phyloP scores from a whole-genome alignment of 2,888 invertebrate species.

The Drosophila niveifrons region DNA sequence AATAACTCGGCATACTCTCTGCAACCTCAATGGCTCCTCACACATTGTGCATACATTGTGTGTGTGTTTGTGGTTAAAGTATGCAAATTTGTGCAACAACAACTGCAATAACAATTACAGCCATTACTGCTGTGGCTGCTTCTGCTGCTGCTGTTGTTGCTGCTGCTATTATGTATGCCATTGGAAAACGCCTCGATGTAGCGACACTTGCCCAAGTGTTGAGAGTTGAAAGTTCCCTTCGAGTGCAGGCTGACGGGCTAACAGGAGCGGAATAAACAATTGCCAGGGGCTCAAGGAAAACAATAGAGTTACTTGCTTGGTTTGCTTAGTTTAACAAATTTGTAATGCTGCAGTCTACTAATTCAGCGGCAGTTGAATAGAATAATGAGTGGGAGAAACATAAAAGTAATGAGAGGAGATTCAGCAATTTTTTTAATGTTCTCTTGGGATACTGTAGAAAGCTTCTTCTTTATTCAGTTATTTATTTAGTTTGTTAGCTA shows the following conservation, averaged over 20 bases:
- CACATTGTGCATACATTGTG: constrained; percentile 19
- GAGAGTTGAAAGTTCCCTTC: constrained; percentile 40
- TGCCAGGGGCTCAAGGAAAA: background rate
- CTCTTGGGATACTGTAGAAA: too few species aligned
- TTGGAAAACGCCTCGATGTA: constrained; percentile 28
- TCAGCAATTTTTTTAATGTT: too few species aligned
- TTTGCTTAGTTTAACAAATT: background rate
- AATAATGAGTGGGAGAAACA: too few species aligned
- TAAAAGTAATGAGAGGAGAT: too few species aligned
- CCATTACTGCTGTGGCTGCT: constrained; percentile 42
- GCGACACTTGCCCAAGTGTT: constrained; percentile 67
- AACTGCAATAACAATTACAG: constrained; percentile 53
- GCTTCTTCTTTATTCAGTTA: too few species aligned
- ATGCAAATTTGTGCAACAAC: constrained; percentile 58
- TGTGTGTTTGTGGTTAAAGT: constrained; percentile 39
- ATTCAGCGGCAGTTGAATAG: too few species aligned
- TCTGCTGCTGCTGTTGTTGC: too few species aligned
- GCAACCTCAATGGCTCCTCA: constrained; percentile 10
- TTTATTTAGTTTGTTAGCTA: too few species aligned
- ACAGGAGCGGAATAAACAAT: constrained; percentile 41
- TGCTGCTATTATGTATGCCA: constrained; percentile 32
- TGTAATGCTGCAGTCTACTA: too few species aligned
- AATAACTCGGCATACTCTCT: constrained; percentile 59
- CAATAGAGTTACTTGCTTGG: background rate
- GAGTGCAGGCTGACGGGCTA: constrained; percentile 15